Percentiles rank a stretch among this genome's conserved stretches.
These are phyloP conservation scores for Lordiphosa clarofinis DNA, from an alignment of 1,140 invertebrate genomes.

Conservation along the genomic window DNA sequence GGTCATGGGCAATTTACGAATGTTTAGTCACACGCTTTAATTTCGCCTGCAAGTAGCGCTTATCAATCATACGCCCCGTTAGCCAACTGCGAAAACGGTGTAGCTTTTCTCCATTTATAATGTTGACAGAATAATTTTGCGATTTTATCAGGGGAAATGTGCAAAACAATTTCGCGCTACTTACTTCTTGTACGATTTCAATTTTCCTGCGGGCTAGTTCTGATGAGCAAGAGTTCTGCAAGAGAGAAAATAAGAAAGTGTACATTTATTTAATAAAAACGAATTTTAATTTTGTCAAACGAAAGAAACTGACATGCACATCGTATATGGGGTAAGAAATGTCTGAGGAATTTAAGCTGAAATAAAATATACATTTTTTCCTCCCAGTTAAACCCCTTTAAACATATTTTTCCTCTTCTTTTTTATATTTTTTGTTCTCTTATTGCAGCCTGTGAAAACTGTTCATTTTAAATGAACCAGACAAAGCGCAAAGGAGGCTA, in stretches of 20 bases:
- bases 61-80: slow-evolving; percentile 69
- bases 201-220: slow-evolving; percentile 34
- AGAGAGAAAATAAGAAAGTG: slow-evolving; percentile 11
- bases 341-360: no score
- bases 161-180: slow-evolving; percentile 17
- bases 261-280: slow-evolving; percentile 40
- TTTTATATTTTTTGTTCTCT: no score
- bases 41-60: slow-evolving; percentile 13
- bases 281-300: slow-evolving; percentile 26
- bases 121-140: slow-evolving; percentile 59
- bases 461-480: no score
- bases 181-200: slow-evolving; percentile 44
- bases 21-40: slow-evolving; percentile 8
- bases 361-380: no score
- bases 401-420: no score
- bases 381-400: no score
- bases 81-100: no score
- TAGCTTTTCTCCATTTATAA: slow-evolving; percentile 18
- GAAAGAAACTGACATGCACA: no score
- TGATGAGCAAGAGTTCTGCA: slow-evolving; percentile 21
- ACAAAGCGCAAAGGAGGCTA: no score
- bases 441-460: no score
- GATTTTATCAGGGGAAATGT: slow-evolving; percentile 48
- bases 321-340: slow-evolving; percentile 1
- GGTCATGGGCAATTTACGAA: slow-evolving; percentile 47